phyloP scores from a whole-genome alignment of 2,888 invertebrate genomes.

The Nemurella pictetii region DNA sequence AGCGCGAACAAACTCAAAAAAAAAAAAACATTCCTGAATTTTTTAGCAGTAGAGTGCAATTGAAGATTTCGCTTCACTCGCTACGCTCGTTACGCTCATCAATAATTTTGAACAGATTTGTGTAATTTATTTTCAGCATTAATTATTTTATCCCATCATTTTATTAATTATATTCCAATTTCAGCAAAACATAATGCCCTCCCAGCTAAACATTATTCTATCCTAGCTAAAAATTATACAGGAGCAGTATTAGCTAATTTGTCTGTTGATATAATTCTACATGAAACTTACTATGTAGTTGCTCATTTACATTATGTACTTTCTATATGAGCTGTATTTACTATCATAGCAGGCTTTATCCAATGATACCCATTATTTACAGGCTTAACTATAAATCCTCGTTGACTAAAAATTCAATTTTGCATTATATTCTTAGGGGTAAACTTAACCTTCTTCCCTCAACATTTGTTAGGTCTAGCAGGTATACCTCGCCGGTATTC shows the following conservation, averaged over 20 bases:
- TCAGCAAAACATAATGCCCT: no score
- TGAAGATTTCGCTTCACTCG: no score
- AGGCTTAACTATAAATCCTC: conserved; percentile 62
- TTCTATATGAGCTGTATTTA: conserved; percentile 74
- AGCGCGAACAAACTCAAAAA: no score
- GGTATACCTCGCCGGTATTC: conserved; percentile 78
- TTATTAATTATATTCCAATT: no score
- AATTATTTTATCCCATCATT: no score
- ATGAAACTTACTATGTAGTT: conserved; percentile 85
- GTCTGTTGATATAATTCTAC: conserved; percentile 74
- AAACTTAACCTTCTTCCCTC: conserved; percentile 56
- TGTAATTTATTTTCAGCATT: no score
- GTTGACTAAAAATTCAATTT: conserved; percentile 70
- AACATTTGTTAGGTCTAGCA: conserved; percentile 63
- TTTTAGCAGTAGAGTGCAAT: no score
- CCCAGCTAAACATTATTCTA: no score
- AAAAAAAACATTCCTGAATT: no score
- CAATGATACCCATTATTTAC: conserved; percentile 72
- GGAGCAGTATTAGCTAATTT: conserved; percentile 67
- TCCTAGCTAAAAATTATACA: no score
- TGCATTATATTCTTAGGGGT: conserved; percentile 72
- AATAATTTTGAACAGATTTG: no score
- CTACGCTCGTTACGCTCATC: no score
- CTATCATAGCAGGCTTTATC: conserved; percentile 73
- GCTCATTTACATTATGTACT: conserved; percentile 79